Evolutionary conservation across 2,113 vertebrate genomes (phyloP).

Genomic region (Hassar affinis): DNA sequence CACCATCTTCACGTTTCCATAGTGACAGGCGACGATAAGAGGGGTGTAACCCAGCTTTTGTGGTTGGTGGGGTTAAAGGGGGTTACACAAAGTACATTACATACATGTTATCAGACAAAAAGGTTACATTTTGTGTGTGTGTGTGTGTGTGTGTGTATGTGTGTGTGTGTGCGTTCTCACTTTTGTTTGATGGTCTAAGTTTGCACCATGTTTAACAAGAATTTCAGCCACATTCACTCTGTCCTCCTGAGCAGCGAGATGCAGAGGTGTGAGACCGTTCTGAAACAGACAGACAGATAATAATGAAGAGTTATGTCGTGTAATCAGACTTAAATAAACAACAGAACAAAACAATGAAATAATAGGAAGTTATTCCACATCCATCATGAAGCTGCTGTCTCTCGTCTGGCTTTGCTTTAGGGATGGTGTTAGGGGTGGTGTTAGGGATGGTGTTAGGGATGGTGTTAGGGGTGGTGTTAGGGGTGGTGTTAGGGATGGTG

Average conservation of each 20-base stretch:
- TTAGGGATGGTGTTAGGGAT: too few relatives aligned
- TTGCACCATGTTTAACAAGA: constrained; percentile 83
- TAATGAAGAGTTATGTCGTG: neutral
- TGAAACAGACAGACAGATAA: constrained; percentile 52
- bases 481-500: too few relatives aligned
- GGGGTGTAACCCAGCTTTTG: constrained; percentile 94
- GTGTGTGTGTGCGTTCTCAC: constrained; percentile 60
- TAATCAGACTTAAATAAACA: too few relatives aligned
- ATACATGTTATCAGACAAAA: neutral
- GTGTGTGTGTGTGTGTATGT: neutral
- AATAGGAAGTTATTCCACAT: too few relatives aligned
- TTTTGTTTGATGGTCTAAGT: constrained; percentile 92
- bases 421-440: too few relatives aligned
- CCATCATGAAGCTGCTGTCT: too few relatives aligned
- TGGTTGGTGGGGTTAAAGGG: constrained; percentile 34
- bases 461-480: too few relatives aligned
- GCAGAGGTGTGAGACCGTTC: constrained; percentile 89
- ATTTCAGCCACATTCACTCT: constrained; percentile 87
- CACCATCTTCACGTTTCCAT: constrained; percentile 96
- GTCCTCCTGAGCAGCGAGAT: constrained; percentile 94
- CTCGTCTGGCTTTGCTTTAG: too few relatives aligned
- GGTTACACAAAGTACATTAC: neutral
- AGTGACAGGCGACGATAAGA: constrained; percentile 95
- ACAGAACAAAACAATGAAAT: too few relatives aligned
- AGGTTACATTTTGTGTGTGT: neutral